These are phyloP conservation scores for Copsychus sechellarum DNA, from an alignment of 2,113 vertebrate species.

Conservation along the genomic window DNA sequence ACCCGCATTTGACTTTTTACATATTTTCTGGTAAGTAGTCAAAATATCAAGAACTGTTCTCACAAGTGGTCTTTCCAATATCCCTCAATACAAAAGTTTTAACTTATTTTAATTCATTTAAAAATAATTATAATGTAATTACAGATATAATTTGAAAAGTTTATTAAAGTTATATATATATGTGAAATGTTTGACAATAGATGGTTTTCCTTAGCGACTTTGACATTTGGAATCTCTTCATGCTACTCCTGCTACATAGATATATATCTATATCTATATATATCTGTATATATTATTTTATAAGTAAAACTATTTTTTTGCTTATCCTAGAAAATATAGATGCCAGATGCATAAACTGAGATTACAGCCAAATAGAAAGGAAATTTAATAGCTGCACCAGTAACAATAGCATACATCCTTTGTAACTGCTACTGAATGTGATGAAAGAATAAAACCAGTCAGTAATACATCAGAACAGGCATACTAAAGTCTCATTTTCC, in stretches of 20 bases:
- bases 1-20: not conserved
- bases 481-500: not conserved
- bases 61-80: not conserved
- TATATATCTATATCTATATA: not conserved
- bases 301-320: not conserved
- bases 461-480: not conserved
- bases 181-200: not conserved
- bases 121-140: not conserved
- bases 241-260: not conserved
- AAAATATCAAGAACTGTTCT: not conserved
- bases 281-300: not conserved
- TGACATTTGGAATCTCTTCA: not conserved
- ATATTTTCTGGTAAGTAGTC: not conserved
- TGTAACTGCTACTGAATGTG: not conserved
- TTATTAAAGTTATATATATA: not conserved
- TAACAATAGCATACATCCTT: not conserved
- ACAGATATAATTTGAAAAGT: not conserved
- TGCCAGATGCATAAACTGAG: not conserved
- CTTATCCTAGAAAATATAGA: not conserved
- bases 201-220: not conserved
- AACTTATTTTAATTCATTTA: not conserved
- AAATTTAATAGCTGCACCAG: not conserved
- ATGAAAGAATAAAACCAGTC: not conserved
- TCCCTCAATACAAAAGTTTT: not conserved
- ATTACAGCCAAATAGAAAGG: not conserved